Percentiles rank a stretch among this genome's conserved stretches.
phyloP scores from a whole-genome alignment of 2,888 invertebrate genomes.

The Lasioglossum vierecki region DNA sequence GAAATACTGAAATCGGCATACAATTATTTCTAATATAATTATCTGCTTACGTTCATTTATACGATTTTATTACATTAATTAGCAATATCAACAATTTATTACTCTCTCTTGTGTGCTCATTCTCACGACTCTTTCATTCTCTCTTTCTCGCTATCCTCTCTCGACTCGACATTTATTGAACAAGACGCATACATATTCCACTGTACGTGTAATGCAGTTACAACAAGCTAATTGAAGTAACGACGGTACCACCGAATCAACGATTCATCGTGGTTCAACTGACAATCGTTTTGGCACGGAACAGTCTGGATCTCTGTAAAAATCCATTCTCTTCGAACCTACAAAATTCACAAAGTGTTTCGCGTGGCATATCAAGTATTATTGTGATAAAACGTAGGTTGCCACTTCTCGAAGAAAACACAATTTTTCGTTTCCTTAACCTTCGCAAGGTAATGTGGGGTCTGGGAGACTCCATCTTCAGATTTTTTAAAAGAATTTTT shows the following conservation, averaged over 20 bases:
- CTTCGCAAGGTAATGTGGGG: no score
- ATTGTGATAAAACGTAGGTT: slow-evolving; percentile 1
- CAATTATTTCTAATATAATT: slow-evolving; percentile 67
- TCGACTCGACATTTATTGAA: slow-evolving; percentile 23
- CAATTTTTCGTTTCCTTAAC: slow-evolving; percentile 6
- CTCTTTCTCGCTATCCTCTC: slow-evolving; percentile 9
- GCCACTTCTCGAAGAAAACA: not conserved
- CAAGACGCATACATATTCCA: slow-evolving; percentile 43
- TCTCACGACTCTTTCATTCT: not conserved
- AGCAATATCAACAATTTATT: slow-evolving; percentile 64
- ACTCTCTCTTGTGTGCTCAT: slow-evolving; percentile 13
- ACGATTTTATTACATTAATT: slow-evolving; percentile 57
- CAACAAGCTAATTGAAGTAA: slow-evolving; percentile 49
- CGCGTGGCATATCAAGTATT: slow-evolving; percentile 42
- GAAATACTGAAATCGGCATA: slow-evolving; percentile 79
- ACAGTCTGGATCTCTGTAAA: slow-evolving; percentile 68
- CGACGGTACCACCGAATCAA: slow-evolving; percentile 33
- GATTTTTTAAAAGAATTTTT: no score
- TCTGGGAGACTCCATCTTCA: no score
- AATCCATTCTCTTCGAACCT: slow-evolving; percentile 21
- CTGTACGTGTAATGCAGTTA: slow-evolving; percentile 41
- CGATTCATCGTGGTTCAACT: slow-evolving; percentile 63
- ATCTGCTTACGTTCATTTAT: slow-evolving; percentile 53
- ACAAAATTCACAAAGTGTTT: slow-evolving; percentile 48
- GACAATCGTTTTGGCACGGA: slow-evolving; percentile 78